Base-by-base conservation (phyloP, 2,797 vertebrate genomes). In the Sparidentex hasta region DNA sequence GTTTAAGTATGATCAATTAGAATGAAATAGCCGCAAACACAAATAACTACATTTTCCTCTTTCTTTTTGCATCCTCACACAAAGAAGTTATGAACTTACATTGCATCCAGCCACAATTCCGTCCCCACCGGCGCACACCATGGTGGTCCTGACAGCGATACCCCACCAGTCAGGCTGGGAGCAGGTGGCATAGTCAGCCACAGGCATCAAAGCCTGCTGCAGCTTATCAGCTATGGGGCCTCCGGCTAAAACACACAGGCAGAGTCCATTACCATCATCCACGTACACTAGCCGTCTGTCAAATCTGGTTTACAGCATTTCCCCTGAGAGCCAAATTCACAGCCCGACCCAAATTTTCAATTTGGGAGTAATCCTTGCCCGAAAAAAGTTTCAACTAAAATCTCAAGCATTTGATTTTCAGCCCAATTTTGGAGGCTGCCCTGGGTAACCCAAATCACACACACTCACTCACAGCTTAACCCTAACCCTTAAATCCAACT, bases 171-270 rank as follows among this genome's bases (percentile, higher is more conserved):
- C 92, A 0, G 7, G 7, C 90, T 93, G 63, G 56, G 95, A 92
- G 94, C 98, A 99, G 8, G 93, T 98, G 71, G 91, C 81, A 0
- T 97, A 51, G 65, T 96, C 95, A 65, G 97, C 97, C 65, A 97
- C 94, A 0, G 96, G 97, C 95, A 97, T 96, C 90, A 97, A 92
- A 18, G 96, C 98, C 90, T 99, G 97, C 94, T 99, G 98, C 72
- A 99, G 95, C 33, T 72, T 88, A 0, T 97, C 96, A 0, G 98
- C 93, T 3, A 96, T 94, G 81, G 97, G 96, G 11, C 98, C 97
- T 1, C 95, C 92, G 20, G 97, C 97, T 99, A 84, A 78, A 92
- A 93, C 79, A 92, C 84, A 87, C 81, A 90, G 44, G 76, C 79
- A 81, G 71, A 91, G 61, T 82, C 83, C 76, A 87, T 92, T 91